Evolutionary conservation across 1,140 invertebrate species (phyloP), one percentile per base, ranked within the genome.

Genomic region (Pinna nobilis): DNA sequence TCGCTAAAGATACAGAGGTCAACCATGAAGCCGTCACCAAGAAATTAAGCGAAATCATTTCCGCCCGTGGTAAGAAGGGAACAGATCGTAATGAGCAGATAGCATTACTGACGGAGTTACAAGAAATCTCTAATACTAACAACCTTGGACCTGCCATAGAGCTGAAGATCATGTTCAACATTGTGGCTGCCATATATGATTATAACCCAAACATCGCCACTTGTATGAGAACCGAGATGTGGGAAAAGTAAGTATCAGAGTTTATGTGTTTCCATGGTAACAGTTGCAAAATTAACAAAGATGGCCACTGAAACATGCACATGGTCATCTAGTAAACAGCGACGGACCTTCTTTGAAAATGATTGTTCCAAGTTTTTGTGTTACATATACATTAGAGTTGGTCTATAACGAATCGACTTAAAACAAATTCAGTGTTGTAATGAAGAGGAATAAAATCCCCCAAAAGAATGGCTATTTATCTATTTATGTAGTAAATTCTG

Each of bases 151-250:
- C 94, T 30, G 96, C 95, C 0, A 92, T 99, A 28, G 91, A 92
- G 49, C 92, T 97, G 0, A 99, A 99, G 90, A 95, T 99, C 70
- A 94, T 96, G 80, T 95, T 98, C 74, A 94, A 95, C 39, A 97
- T 98, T 25, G 94, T 99, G 51, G 95, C 97, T 0, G 94, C 98
- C 7, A 95, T 99, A 66, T 99, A 97, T 88, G 98, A 99, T 90
- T 99, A 99, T 88, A 99, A 99, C 89, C 95, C 97, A 0, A 99
- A 99, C 89, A 96, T 97, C 65, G 97, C 96, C 3, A 96, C 98
- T 84, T 96, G 96, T 44, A 99, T 99, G 97, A 98, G 98, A 88
- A 92, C 94, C 4, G 97, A 98, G 86, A 95, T 97, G 88, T 99
- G 97, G 97, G 92, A 92, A 41, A 94, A 94, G 93, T 93, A 89